Evolutionary conservation across 2,888 invertebrate species (phyloP), one percentile per base, ranked within the genome.

Genomic region (Stenurella melanura): DNA sequence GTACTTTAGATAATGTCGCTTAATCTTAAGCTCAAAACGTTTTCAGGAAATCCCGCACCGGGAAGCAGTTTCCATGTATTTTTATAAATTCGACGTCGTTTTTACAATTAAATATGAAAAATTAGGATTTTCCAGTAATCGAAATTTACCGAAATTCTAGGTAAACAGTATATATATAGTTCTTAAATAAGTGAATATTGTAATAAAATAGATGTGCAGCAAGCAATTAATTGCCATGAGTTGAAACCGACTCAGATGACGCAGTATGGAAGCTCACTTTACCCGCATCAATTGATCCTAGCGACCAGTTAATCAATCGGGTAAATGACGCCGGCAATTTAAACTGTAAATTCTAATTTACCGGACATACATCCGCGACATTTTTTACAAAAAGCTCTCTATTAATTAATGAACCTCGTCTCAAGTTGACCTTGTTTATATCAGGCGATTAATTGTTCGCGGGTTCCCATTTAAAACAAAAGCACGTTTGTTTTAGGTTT

Each of bases 401-500:
- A 60, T 60, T 60, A 60, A 50, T 67, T 61, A 61, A 61, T 30
- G 26, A 15, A 2, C 18, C 42, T 7, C 50, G 12, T 50, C 50
- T n/a, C 6, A 50, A n/a, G n/a, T 50, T 50, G 42, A 42, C 64
- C 64, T 64, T 64, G 38, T 19, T 18, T 38, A 42, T 12, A 64
- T 38, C 18, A 9, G 42, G 64, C 61, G 15, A n/a, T 61, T 60
- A 60, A 9, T 42, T 0, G 15, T 12, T 19, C 60, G 10, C 26
- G 11, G 30, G 38, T 19, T 64, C 42, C 38, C 42, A 30, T 64
- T n/a, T 42, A 42, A 18, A 42, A 64, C 64, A 64, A 42, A 64
- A 30, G 64, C 64, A 64, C 42, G 64, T 64, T 64, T 64, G 64
- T 64, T 61, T 64, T 64, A 38, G 42, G 64, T 42, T 64, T 64